Evolutionary conservation across 2,797 vertebrate species (phyloP).

Genomic region (Bufotes viridis): DNA sequence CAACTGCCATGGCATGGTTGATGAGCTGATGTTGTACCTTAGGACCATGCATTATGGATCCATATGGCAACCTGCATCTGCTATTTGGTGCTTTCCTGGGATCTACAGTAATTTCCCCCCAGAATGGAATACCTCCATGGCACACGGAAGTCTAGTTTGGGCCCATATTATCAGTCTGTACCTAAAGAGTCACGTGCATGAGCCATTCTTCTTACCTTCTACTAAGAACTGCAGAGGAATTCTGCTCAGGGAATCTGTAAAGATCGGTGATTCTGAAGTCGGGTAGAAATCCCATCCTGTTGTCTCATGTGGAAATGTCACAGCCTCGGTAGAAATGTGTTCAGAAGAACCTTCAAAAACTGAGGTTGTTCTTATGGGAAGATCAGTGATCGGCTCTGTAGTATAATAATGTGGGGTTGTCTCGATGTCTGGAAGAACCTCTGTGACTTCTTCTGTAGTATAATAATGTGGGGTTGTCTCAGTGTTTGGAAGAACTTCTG

Average conservation of each 20-base stretch:
- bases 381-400: background rate
- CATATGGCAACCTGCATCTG: too few species aligned
- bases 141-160: background rate
- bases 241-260: constrained; percentile 4
- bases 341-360: background rate
- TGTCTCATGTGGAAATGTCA: background rate
- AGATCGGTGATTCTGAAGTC: background rate
- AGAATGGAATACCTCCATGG: background rate
- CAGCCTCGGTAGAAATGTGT: too few species aligned
- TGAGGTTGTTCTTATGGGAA: background rate
- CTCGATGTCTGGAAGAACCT: too few species aligned
- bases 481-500: too few species aligned
- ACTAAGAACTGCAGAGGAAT: constrained; percentile 49
- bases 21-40: too few species aligned
- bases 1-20: too few species aligned
- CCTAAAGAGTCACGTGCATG: background rate
- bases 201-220: constrained; percentile 42
- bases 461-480: background rate
- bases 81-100: background rate
- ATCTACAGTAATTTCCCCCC: background rate
- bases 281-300: background rate
- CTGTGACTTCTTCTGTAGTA: background rate
- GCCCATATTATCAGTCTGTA: background rate
- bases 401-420: too few species aligned
- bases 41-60: too few species aligned